Evolutionary conservation across 2,113 vertebrate genomes (phyloP).

Genomic region (Dolichotis patagonum): DNA sequence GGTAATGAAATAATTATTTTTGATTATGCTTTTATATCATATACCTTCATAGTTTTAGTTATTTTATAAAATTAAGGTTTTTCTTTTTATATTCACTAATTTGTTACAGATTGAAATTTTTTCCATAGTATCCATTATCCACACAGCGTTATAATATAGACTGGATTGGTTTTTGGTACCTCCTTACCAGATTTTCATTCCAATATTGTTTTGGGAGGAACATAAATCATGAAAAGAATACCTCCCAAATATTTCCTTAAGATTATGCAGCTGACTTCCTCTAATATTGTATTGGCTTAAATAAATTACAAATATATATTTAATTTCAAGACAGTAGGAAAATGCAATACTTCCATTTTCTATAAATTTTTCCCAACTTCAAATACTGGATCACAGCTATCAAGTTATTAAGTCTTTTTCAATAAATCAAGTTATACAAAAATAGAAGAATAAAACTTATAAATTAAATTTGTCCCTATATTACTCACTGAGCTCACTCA

Average conservation of each 20-base stretch:
- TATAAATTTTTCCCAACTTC: not conserved
- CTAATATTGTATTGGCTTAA: not conserved
- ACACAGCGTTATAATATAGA: not conserved
- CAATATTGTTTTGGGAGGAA: not conserved
- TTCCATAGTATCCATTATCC: not conserved
- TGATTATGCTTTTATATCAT: not conserved
- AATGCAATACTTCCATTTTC: not conserved
- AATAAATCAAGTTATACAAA: not conserved
- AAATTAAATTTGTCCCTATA: not conserved
- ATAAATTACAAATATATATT: not conserved
- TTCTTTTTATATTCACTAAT: not conserved
- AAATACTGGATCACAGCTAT: not conserved
- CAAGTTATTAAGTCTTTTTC: not conserved
- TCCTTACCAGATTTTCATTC: not conserved
- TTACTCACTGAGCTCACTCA: not conserved
- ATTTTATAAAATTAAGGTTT: not conserved
- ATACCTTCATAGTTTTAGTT: not conserved
- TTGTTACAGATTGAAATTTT: not conserved
- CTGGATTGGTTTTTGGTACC: not conserved
- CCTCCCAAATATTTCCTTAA: not conserved
- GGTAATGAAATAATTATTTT: not conserved
- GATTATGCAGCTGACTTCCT: not conserved
- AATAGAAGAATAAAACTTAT: not conserved
- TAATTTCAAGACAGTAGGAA: not conserved
- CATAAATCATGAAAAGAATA: not conserved